Conservation (phyloP, 2,888 invertebrate genomes). For the Hirtodrosophila confusa region DNA sequence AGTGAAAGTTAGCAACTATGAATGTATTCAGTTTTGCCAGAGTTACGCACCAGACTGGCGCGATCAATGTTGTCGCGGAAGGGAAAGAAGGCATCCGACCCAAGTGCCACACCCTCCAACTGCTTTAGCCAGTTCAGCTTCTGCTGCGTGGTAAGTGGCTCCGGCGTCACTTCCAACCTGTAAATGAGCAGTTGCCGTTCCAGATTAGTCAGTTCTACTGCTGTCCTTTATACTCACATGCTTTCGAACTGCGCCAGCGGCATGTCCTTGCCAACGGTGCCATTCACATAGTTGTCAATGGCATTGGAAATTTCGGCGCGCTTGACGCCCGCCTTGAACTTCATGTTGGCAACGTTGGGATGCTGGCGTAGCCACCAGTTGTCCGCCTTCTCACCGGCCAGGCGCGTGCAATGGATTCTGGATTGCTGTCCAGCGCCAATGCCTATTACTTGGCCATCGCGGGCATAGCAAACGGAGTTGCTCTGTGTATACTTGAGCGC, state of each 20-base stretch:
- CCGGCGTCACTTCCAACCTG: conserved; percentile 86
- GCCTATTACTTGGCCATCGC: conserved; percentile 93
- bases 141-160: conserved; percentile 88
- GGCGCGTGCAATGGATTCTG: conserved; percentile 97
- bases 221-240: conserved; percentile 86
- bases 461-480: conserved; percentile 98
- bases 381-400: conserved; percentile 98
- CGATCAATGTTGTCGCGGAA: conserved; percentile 98
- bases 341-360: conserved; percentile 92
- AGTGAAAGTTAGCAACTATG: background rate
- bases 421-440: conserved; percentile 99
- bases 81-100: conserved; percentile 99
- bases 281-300: conserved; percentile 96
- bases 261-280: conserved; percentile 95
- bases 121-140: conserved; percentile 88
- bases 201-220: no score
- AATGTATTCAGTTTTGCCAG: accelerated
- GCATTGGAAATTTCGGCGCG: conserved; percentile 97
- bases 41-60: conserved; percentile 89
- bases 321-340: conserved; percentile 93
- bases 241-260: conserved; percentile 89
- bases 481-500: conserved; percentile 99
- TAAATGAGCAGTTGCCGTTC: no score
- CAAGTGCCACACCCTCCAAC: conserved; percentile 92
- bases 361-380: conserved; percentile 99